These are phyloP conservation scores for Epinotia nisella DNA, from an alignment of 2,888 invertebrate species.

Conservation along the genomic window DNA sequence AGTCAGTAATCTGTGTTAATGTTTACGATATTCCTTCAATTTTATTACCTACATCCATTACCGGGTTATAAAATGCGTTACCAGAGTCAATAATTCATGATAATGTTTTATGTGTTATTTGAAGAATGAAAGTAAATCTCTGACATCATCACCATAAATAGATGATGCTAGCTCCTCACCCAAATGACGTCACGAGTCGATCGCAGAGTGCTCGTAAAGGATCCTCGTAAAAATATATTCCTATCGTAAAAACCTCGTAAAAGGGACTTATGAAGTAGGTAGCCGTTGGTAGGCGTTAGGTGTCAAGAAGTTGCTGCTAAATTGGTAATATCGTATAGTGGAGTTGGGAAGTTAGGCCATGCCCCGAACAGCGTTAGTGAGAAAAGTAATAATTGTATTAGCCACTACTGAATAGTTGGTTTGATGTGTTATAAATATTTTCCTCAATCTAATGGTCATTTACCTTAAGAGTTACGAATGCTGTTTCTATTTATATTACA, in stretches of 20 bases:
- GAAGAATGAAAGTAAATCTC: slow-evolving; percentile 28
- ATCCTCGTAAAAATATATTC: slow-evolving; percentile 40
- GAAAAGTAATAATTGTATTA: slow-evolving; percentile 37
- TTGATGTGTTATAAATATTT: slow-evolving; percentile 8
- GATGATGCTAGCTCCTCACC: slow-evolving; percentile 24
- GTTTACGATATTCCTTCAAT: neutral
- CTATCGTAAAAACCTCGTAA: slow-evolving; percentile 41
- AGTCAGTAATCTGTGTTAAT: neutral
- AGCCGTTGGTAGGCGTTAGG: slow-evolving; percentile 26
- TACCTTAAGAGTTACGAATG: neutral
- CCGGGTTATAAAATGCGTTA: slow-evolving; percentile 5
- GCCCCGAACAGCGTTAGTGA: slow-evolving; percentile 15
- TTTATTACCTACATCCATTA: slow-evolving; percentile 12
- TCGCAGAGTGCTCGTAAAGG: slow-evolving; percentile 44
- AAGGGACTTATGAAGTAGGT: slow-evolving; percentile 5
- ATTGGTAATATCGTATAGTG: slow-evolving; percentile 29
- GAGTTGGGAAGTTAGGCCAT: slow-evolving; percentile 15
- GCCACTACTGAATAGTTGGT: slow-evolving; percentile 4
- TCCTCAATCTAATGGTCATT: neutral
- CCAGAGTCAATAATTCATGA: slow-evolving; percentile 28
- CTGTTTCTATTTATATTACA: neutral
- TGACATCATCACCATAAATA: slow-evolving; percentile 30
- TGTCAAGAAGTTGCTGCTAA: slow-evolving; percentile 33
- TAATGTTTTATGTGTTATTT: slow-evolving; percentile 33
- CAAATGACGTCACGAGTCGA: slow-evolving; percentile 38